Evolutionary conservation across 2,797 vertebrate species (phyloP).

Genomic region (Eulemur coronatus): DNA sequence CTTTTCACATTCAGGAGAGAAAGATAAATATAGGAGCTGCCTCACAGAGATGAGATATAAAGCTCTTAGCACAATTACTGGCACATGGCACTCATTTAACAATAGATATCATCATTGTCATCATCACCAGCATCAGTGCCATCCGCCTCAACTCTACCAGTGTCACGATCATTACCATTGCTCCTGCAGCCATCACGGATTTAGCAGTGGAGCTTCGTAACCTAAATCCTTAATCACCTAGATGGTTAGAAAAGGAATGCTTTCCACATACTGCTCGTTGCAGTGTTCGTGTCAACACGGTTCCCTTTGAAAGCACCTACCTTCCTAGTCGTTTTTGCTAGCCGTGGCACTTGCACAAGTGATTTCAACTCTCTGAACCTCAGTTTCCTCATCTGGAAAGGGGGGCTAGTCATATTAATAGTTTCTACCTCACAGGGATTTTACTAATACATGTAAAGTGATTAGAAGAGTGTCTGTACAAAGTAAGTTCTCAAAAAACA

Average conservation of each 20-base stretch:
- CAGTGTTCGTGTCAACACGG: background rate
- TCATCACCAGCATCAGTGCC: background rate
- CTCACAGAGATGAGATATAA: background rate
- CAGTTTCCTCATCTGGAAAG: background rate
- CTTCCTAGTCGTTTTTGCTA: background rate
- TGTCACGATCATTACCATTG: background rate
- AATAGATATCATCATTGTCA: background rate
- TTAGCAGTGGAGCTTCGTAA: background rate
- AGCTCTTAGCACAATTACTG: background rate
- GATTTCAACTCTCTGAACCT: background rate
- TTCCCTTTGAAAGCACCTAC: background rate
- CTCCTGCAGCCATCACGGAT: background rate
- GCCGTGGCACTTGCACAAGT: background rate
- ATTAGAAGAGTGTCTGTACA: background rate
- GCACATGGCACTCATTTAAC: background rate
- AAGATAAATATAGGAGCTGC: background rate
- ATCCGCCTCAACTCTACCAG: background rate
- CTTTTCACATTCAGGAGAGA: background rate
- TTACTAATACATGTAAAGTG: background rate
- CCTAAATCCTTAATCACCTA: background rate
- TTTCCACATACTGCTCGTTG: background rate
- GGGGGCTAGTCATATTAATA: background rate
- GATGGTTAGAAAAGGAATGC: background rate
- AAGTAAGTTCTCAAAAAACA: background rate
- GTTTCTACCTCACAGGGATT: background rate